Evolutionary conservation across 1,140 invertebrate genomes (phyloP).

Genomic region (Phymastichus coffea): DNA sequence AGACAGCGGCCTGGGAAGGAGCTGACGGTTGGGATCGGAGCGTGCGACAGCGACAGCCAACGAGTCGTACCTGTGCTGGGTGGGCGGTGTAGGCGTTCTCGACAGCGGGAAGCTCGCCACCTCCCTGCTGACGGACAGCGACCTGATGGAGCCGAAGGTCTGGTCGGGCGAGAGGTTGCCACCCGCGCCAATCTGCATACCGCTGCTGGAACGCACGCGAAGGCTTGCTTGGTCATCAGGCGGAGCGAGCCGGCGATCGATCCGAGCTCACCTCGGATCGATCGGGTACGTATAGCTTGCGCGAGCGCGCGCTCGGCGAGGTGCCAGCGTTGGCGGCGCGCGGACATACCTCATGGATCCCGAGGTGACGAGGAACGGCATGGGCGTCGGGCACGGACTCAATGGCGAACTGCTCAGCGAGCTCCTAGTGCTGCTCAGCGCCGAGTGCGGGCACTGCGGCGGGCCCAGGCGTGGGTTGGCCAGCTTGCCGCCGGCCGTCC

Average conservation of each 20-base stretch:
- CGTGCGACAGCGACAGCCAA: slow-evolving; percentile 46
- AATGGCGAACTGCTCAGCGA: slow-evolving; percentile 62
- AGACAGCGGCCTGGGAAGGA: slow-evolving; percentile 26
- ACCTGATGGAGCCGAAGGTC: slow-evolving; percentile 72
- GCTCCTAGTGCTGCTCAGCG: slow-evolving; percentile 65
- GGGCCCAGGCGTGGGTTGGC: slow-evolving; percentile 59
- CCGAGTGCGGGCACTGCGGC: slow-evolving; percentile 70
- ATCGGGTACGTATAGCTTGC: neutral
- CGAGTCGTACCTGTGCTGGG: slow-evolving; percentile 56
- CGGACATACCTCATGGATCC: slow-evolving; percentile 64
- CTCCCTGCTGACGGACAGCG: slow-evolving; percentile 68
- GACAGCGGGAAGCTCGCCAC: slow-evolving; percentile 78
- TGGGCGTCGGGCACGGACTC: slow-evolving; percentile 69
- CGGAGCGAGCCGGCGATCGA: too few species aligned
- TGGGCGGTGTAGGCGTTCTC: slow-evolving; percentile 69
- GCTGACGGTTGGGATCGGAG: too few species aligned
- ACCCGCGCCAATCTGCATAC: slow-evolving; percentile 64
- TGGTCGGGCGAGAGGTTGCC: slow-evolving; percentile 70
- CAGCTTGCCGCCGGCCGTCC: slow-evolving; percentile 32
- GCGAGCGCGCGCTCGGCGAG: too few species aligned
- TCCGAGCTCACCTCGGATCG: neutral
- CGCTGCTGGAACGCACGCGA: slow-evolving; percentile 60
- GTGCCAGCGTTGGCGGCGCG: too few species aligned
- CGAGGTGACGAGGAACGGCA: slow-evolving; percentile 70
- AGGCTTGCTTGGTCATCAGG: too few species aligned